Evolutionary conservation across 2,797 vertebrate genomes (phyloP), one percentile per base, ranked within the genome.

Genomic region (Melanotaenia maccullochi): DNA sequence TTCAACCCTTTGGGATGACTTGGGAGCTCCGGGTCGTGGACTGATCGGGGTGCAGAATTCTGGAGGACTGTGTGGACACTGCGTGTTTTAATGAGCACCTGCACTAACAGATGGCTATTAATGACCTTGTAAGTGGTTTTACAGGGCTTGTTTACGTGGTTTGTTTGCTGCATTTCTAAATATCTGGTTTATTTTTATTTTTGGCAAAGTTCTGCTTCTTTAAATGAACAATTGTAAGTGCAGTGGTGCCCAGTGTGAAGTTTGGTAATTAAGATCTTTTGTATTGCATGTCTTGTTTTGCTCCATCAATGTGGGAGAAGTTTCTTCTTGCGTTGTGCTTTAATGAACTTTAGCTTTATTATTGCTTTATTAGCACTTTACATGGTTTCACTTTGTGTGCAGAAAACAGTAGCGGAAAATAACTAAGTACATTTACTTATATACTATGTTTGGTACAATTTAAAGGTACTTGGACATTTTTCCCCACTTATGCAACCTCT

Each of bases 351-450:
- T 65, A 32, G 61, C 65, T 76, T 86, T 76, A 67, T 2, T 74
- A 55, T 67, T 77, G 69, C 64, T 60, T 75, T 44, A 9, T 81
- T 84, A 78, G 74, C 81, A 84, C 83, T 81, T 82, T 74, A 78
- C 47, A 55, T 51, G 32, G 60, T 80, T 64, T 80, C 78, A 79
- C 73, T 14, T 49, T 70, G 58, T 74, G 73, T 51, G 52, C 38
- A 68, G 73, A 55, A 59, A 75, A 75, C 67, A 68, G 40, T 35
- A 65, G 57, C 64, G 66, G 51, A 52, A 73, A 60, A 58, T 28
- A 56, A 36, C 30, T 1, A 47, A 20, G 38, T 68, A 63, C 60
- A 65, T 64, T 65, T 40, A 33, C 52, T 65, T 25, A 14, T 18
- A 63, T 52, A n/a, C 4, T 25, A 22, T 20, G 24, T 57, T n/a